Evolutionary conservation across 64 coral and sea anemone species (phyloP).

Genomic region (Porites lutea): DNA sequence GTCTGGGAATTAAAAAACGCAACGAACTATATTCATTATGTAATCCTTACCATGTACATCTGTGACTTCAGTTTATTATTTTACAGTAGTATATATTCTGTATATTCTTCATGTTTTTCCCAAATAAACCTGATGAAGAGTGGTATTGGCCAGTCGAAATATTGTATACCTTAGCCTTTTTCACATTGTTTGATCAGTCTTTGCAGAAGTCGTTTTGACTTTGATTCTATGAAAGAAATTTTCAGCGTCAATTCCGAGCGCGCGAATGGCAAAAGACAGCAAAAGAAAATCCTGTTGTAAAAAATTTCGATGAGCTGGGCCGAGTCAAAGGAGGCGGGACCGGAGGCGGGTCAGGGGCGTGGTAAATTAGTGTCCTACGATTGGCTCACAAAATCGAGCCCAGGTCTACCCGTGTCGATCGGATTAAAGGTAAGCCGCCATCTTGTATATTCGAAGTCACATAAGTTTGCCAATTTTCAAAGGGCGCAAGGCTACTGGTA

Average conservation of each 20-base stretch:
- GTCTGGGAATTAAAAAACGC: neutral
- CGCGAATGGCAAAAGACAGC: neutral
- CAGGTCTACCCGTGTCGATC: neutral
- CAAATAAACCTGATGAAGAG: neutral
- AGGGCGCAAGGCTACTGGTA: neutral
- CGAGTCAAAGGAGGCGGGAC: neutral
- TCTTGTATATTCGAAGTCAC: neutral
- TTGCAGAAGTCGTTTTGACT: too few species aligned
- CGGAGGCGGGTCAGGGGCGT: neutral
- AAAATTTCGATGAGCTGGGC: conserved; percentile 1
- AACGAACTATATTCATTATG: neutral
- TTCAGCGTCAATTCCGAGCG: neutral
- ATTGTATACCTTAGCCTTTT: too few species aligned
- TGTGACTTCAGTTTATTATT: neutral
- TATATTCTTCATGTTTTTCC: too few species aligned
- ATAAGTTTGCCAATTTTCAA: too few species aligned
- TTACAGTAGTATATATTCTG: neutral
- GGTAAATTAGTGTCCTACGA: too few species aligned
- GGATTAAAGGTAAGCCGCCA: neutral
- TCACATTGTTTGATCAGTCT: too few species aligned
- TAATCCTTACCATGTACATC: neutral
- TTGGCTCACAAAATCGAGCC: too few species aligned
- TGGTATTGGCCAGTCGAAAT: neutral
- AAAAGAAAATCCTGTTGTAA: neutral
- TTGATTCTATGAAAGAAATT: too few species aligned